Evolutionary conservation across 2,113 vertebrate genomes (phyloP).

Genomic region (Alouatta palliata): DNA sequence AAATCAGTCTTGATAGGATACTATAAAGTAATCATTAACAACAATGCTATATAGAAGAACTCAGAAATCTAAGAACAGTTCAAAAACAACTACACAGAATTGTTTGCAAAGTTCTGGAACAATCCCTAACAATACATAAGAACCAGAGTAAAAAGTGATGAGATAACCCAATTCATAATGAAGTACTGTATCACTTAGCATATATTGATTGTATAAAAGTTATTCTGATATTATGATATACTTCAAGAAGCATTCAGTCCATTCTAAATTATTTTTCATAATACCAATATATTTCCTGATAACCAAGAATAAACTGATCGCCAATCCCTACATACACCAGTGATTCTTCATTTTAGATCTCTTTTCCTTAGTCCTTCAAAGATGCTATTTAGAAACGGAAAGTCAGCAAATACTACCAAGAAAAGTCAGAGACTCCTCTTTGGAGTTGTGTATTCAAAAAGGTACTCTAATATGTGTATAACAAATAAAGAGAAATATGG

Average conservation of each 20-base stretch:
- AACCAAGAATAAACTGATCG: constrained; percentile 53
- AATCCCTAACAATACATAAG: not conserved
- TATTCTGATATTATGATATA: constrained; percentile 38
- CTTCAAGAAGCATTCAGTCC: constrained; percentile 4
- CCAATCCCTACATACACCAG: not conserved
- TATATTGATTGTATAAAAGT: constrained; percentile 20
- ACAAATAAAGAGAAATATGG: constrained; percentile 25
- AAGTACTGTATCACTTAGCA: constrained; percentile 25
- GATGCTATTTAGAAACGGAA: not conserved
- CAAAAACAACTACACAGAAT: not conserved
- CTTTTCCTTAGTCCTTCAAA: constrained; percentile 44
- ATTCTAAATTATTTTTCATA: constrained; percentile 48
- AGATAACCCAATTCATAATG: constrained; percentile 36
- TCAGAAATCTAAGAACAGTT: constrained; percentile 44
- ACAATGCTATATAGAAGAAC: constrained; percentile 12
- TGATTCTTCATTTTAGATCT: constrained; percentile 25
- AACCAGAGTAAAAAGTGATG: not conserved
- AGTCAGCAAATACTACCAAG: constrained; percentile 18
- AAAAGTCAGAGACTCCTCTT: constrained; percentile 37
- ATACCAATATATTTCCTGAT: constrained; percentile 35
- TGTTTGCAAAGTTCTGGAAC: constrained; percentile 32
- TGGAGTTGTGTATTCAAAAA: constrained; percentile 10
- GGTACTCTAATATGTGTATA: not conserved
- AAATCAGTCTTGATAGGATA: constrained; percentile 11
- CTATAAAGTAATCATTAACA: constrained; percentile 22